Base-by-base conservation (phyloP, 2,113 vertebrate genomes). In the Vombatus ursinus region DNA sequence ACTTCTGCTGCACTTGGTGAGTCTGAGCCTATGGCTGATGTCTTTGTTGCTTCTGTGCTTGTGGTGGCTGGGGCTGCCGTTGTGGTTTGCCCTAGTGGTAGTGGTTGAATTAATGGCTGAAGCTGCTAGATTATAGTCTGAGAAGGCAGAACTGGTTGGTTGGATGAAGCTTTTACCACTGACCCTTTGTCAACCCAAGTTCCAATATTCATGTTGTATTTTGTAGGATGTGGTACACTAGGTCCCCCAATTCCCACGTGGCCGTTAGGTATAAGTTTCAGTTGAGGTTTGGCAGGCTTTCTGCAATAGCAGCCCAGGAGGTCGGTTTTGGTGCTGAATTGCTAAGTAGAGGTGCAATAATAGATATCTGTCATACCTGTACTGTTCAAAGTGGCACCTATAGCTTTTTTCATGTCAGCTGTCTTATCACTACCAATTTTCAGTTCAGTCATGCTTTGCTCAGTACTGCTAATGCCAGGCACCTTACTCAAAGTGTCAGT, bases 151-250 rank as follows among this genome's bases (percentile, higher is more conserved):
- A 99, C 99, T 97, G 99, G 99, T 98, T 99, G 99, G 98, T 99
- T 99, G 97, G 99, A 98, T 92, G 99, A 99, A 51, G 99, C 98
- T 98, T 99, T 99, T 97, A 99, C 99, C 97, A 99, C 98, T 90
- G 99, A 99, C 98, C 99, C 99, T 99, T 99, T 99, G 98, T 99
- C 99, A 97, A 99, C 99, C 99, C 99, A 99, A 97, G 99, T 99
- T 98, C 99, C 99, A 99, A 99, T 99, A 99, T 99, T 99, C 99
- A 99, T 99, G 98, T 99, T 99, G 99, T 99, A 99, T 99, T 99
- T 99, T 99, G 99, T 99, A 97, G 99, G 99, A 54, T 99, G 99
- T 0, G 99, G 99, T 50, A 99, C 99, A 97, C 99, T 98, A 89
- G 98, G 97, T 0, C 99, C 99, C 95, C 99, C 99, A 97, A 99